Conservation (phyloP, 2,888 invertebrate species). For the Cinara cedri region DNA sequence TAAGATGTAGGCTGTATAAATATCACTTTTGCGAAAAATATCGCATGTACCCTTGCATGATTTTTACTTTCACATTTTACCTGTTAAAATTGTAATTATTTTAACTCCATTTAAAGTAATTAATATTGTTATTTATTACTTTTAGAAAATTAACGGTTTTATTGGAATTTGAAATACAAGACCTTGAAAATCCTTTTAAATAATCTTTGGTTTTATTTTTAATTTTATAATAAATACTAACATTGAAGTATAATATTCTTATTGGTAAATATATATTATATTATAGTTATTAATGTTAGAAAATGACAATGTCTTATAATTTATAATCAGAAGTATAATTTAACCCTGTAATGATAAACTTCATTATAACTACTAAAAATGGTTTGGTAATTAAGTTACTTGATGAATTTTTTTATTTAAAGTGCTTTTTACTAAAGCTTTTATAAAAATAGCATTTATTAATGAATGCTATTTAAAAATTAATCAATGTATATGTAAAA, state of each 20-base stretch:
- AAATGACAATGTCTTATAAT: not conserved
- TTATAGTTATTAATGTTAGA: not conserved
- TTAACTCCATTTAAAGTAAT: not conserved
- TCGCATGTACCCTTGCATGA: conserved; percentile 53
- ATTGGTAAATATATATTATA: conserved; percentile 2
- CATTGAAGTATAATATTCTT: not conserved
- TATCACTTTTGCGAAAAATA: conserved; percentile 35
- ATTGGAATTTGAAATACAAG: not conserved
- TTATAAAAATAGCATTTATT: not conserved
- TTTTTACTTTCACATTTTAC: not conserved
- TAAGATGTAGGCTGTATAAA: conserved; percentile 48
- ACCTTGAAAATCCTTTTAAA: conserved; percentile 14
- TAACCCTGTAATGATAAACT: not conserved
- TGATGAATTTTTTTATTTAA: not conserved
- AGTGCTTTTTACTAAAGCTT: conserved; percentile 8
- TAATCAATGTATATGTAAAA: not conserved
- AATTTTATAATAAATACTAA: conserved; percentile 19
- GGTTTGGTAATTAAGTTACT: conserved; percentile 12
- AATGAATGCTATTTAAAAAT: conserved; percentile 7
- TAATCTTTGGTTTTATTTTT: not conserved
- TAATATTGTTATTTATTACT: not conserved
- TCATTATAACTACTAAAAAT: conserved; percentile 28
- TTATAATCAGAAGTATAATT: not conserved
- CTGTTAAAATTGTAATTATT: conserved; percentile 6
- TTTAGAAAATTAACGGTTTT: not conserved